phyloP scores from a whole-genome alignment of 1,140 invertebrate genomes.

The Philopotamus ludificatus region DNA sequence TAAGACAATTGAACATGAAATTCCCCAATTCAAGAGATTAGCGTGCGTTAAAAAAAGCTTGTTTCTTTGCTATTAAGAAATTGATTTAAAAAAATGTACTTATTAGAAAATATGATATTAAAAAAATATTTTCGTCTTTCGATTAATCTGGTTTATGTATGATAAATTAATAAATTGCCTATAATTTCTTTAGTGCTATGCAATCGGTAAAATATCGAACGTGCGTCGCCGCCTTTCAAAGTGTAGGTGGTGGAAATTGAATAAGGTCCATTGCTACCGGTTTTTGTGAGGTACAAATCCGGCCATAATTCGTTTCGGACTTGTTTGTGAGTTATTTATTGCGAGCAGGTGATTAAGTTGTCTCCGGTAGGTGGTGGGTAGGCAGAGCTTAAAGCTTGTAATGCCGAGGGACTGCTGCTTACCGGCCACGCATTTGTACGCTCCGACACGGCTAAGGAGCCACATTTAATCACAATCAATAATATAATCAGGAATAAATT shows the following conservation, averaged over 20 bases:
- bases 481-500: no score
- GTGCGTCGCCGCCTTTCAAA: not conserved
- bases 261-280: slow-evolving; percentile 37
- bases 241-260: slow-evolving; percentile 26
- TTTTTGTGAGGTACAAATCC: slow-evolving; percentile 39
- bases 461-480: no score
- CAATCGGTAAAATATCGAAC: not conserved
- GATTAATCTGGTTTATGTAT: no score
- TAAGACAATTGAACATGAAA: no score
- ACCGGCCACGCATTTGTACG: no score
- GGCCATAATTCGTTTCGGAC: slow-evolving; percentile 39
- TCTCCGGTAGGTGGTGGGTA: slow-evolving; percentile 19
- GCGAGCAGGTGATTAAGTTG: slow-evolving; percentile 39
- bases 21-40: no score
- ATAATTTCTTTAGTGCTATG: not conserved
- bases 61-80: no score
- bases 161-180: no score
- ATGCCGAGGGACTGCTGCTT: not conserved
- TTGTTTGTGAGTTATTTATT: slow-evolving; percentile 41
- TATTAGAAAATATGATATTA: no score
- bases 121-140: no score
- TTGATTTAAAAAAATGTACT: no score
- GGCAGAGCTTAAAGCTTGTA: not conserved
- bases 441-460: not conserved
- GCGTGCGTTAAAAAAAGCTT: no score